Evolutionary conservation across 1,140 invertebrate genomes (phyloP).

Genomic region (Dendroctonus valens): DNA sequence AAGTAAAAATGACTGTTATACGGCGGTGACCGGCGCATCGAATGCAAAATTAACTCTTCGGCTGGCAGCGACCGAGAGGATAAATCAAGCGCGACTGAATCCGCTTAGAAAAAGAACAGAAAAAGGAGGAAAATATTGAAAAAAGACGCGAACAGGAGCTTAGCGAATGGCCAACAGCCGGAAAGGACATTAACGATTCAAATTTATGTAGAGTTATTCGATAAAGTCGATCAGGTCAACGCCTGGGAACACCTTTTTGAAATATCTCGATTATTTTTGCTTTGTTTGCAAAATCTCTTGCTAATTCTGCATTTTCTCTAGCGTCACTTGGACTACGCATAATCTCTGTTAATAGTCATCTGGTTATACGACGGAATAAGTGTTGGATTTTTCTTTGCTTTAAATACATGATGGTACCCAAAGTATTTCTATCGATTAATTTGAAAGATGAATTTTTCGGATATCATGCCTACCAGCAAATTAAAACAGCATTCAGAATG

Average conservation of each 20-base stretch:
- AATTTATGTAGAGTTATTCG: slow-evolving; percentile 36
- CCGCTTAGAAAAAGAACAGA: slow-evolving; percentile 26
- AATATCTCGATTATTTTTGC: slow-evolving; percentile 26
- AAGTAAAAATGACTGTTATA: slow-evolving; percentile 31
- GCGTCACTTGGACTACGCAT: too few species aligned
- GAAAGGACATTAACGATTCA: slow-evolving; percentile 33
- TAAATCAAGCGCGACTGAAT: slow-evolving; percentile 34
- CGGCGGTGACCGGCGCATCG: slow-evolving; percentile 30
- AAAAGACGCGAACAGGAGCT: slow-evolving; percentile 28
- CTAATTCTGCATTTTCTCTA: too few species aligned
- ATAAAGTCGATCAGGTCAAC: slow-evolving; percentile 35
- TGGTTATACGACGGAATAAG: too few species aligned
- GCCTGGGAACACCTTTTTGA: slow-evolving; percentile 31
- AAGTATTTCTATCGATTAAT: too few species aligned
- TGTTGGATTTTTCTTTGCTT: too few species aligned
- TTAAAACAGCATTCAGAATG: too few species aligned
- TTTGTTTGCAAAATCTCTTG: not conserved
- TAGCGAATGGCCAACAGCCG: slow-evolving; percentile 26
- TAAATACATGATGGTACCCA: too few species aligned
- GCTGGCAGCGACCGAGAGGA: slow-evolving; percentile 25
- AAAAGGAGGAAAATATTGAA: slow-evolving; percentile 27
- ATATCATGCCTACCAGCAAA: too few species aligned
- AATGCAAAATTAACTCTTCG: slow-evolving; percentile 32
- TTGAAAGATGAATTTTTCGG: too few species aligned
- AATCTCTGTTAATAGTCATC: too few species aligned